Evolutionary conservation across 2,113 vertebrate species (phyloP).

Genomic region (Datnioides undecimradiatus): DNA sequence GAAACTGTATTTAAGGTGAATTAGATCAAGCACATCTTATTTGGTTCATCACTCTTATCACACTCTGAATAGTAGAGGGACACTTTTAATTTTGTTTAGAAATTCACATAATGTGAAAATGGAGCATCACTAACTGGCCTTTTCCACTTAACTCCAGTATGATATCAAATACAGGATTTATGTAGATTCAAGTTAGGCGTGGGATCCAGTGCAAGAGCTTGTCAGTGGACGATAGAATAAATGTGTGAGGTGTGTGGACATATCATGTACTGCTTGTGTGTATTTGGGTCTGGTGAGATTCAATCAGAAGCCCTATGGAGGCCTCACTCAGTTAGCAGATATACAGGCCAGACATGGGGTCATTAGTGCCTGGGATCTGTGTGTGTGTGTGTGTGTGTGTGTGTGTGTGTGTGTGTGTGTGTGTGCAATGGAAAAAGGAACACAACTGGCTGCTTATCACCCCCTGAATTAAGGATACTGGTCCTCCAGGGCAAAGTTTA

Average conservation of each 20-base stretch:
- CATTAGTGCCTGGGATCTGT: constrained; percentile 44
- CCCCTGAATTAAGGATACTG: constrained; percentile 53
- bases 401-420: constrained; percentile 25
- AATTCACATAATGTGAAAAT: not conserved
- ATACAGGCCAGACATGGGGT: constrained; percentile 49
- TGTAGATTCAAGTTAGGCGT: not conserved
- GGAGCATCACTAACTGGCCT: no score
- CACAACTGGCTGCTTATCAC: constrained; percentile 66
- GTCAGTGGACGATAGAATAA: not conserved
- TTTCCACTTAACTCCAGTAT: no score
- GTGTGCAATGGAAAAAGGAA: constrained; percentile 58
- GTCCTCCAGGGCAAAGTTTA: constrained; percentile 40
- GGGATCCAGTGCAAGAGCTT: not conserved
- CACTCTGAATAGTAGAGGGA: not conserved
- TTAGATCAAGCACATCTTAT: no score
- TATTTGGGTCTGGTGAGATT: constrained; percentile 15
- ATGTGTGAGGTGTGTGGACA: not conserved
- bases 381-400: constrained; percentile 3
- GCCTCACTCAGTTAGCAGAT: constrained; percentile 36
- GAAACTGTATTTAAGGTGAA: no score
- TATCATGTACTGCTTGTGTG: constrained; percentile 9
- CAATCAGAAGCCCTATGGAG: constrained; percentile 31
- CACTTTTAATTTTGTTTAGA: not conserved
- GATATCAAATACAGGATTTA: not conserved
- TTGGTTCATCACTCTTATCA: no score